These are phyloP conservation scores for Nerophis ophidion DNA, from an alignment of 2,113 vertebrate genomes.

Conservation along the genomic window DNA sequence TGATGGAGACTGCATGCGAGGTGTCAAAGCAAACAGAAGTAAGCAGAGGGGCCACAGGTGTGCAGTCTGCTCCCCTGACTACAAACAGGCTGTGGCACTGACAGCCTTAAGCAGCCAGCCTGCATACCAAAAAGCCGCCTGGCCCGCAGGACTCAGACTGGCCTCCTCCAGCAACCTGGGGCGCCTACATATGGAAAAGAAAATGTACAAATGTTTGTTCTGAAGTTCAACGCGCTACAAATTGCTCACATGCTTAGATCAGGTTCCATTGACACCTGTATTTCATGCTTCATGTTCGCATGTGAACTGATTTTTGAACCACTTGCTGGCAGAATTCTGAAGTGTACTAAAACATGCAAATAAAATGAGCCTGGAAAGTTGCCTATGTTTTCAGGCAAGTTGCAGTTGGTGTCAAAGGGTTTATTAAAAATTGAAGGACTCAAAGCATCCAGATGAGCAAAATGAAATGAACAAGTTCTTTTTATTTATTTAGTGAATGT, in stretches of 20 bases:
- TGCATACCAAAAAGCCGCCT: conserved; percentile 35
- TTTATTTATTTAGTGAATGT: no score
- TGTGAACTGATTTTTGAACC: no score
- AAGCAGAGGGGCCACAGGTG: conserved; percentile 54
- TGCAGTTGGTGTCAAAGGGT: no score
- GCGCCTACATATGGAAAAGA: background rate
- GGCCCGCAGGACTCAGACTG: conserved; percentile 41
- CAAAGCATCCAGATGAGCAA: no score
- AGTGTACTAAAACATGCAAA: no score
- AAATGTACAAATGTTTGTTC: conserved; percentile 20
- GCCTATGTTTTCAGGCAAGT: no score
- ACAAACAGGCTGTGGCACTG: conserved; percentile 40
- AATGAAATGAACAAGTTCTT: no score
- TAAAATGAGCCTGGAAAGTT: no score
- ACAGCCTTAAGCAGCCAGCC: conserved; percentile 33
- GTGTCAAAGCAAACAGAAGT: conserved; percentile 59
- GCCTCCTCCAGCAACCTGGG: conserved; percentile 42
- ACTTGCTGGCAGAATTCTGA: no score
- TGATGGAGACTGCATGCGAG: conserved; percentile 48
- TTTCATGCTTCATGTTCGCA: no score
- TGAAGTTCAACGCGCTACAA: conserved; percentile 8
- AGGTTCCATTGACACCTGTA: conserved; percentile 10
- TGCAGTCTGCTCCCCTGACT: conserved; percentile 41
- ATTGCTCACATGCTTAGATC: conserved; percentile 5
- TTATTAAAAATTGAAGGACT: no score